Evolutionary conservation across 1,140 invertebrate genomes (phyloP).

Genomic region (Latrodectus geometricus): DNA sequence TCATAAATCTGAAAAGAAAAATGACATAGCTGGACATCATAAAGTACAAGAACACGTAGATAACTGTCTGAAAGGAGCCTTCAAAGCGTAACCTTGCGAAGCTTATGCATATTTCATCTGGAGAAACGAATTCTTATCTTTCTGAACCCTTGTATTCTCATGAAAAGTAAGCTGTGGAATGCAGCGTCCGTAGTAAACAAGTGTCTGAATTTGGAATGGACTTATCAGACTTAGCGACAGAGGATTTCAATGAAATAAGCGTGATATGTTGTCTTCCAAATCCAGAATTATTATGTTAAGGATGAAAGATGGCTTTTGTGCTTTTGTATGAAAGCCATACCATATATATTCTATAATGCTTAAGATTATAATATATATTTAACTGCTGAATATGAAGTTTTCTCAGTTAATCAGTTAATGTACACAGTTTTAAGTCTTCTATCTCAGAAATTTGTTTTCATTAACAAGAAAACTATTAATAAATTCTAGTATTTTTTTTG

Average conservation of each 20-base stretch:
- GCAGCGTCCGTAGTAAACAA: not conserved
- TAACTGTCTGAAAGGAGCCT: conserved; percentile 14
- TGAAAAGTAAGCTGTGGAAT: conserved; percentile 17
- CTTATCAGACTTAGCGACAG: conserved; percentile 39
- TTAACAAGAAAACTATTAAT: too few relatives aligned
- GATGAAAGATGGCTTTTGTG: conserved; percentile 6
- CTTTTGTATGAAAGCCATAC: too few relatives aligned
- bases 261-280: not conserved
- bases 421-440: too few relatives aligned
- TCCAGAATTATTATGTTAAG: conserved; percentile 12
- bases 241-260: conserved; percentile 1
- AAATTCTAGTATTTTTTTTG: too few relatives aligned
- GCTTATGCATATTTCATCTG: conserved; percentile 43
- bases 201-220: not conserved
- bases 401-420: too few relatives aligned
- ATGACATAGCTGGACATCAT: conserved; percentile 32
- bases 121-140: conserved; percentile 23
- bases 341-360: too few relatives aligned
- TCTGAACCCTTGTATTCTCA: conserved; percentile 1
- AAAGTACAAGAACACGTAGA: conserved; percentile 43
- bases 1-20: conserved; percentile 1
- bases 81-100: not conserved
- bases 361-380: too few relatives aligned
- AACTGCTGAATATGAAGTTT: too few relatives aligned
- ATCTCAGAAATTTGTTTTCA: too few relatives aligned